Base-by-base conservation (phyloP, 2,113 vertebrate species). In the human (Homo sapiens) region DNA sequence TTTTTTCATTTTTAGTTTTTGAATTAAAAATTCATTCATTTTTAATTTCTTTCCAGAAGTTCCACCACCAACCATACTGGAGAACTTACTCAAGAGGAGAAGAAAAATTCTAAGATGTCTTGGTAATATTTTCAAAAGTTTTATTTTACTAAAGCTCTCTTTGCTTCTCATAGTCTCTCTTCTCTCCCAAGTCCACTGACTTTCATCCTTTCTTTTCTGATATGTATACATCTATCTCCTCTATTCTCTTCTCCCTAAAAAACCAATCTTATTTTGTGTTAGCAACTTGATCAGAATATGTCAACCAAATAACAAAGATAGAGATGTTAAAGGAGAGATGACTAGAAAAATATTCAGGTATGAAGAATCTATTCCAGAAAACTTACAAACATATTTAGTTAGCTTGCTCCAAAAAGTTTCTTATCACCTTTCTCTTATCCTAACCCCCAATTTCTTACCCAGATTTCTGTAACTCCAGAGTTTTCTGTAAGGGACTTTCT, bases 281-380 rank as follows among this genome's bases (percentile, higher is more conserved):
- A 81, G 38, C 66, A 96, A 89, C 30, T 72, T 79, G 32, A 93
- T 17, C 61, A 83, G 40, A 80, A 84, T 30, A 75, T 61, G 23
- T 30, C 83, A 87, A 52, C 22, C 75, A 97, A 93, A 73, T 64
- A 72, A 93, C 45, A 94, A 90, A 90, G 45, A 64, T 64, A 22
- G 2, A 5, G 16, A 85, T 48, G 20, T 38, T 95, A 79, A 87
- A 66, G 43, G 32, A 59, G 13, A 59, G 11, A 81, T 70, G 3
- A 17, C 59, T 17, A 87, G 61, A 81, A 87, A 93, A 90, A 73
- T 48, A 55, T 38, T 81, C 55, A 66, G 40, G 40, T 45, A 6
- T 88, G 4, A 52, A 64, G 13, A 82, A 78, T 70, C 38, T 57
- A 78, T 17, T 92, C 70, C 4, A 93, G 52, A 89, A 96, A 90